These are phyloP conservation scores for Asbolus verrucosus DNA, from an alignment of 1,140 invertebrate species.

Conservation along the genomic window DNA sequence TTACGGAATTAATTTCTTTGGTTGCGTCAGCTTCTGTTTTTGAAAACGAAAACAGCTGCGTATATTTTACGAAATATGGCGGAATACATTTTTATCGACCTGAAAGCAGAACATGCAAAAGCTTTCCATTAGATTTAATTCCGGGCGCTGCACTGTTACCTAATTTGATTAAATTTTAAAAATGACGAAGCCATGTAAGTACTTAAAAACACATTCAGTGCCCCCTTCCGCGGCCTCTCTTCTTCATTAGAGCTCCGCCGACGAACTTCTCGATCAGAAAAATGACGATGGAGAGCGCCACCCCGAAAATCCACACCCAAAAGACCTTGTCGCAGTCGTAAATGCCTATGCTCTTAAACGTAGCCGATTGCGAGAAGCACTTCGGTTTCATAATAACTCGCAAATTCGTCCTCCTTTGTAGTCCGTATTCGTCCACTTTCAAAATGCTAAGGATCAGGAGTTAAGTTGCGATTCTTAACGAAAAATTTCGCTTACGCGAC, in stretches of 20 bases:
- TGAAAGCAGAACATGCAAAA: constrained; percentile 7
- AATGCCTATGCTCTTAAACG: constrained; percentile 57
- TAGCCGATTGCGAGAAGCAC: constrained; percentile 52
- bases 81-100: constrained; percentile 9
- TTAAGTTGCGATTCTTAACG: constrained; percentile 15
- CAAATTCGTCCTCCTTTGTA: constrained; percentile 51
- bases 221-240: neutral
- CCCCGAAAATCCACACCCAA: constrained; percentile 50
- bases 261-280: neutral
- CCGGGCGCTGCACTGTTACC: neutral
- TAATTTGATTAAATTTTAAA: constrained; percentile 18
- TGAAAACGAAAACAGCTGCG: too few relatives aligned
- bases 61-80: neutral
- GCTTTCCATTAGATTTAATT: constrained; percentile 6
- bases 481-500: constrained; percentile 55
- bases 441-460: constrained; percentile 49
- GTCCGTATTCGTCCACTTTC: constrained; percentile 53
- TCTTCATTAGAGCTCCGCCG: neutral
- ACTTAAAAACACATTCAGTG: neutral
- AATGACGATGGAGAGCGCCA: constrained; percentile 16
- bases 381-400: constrained; percentile 52
- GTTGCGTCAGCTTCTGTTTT: too few relatives aligned
- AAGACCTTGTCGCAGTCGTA: constrained; percentile 55
- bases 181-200: neutral
- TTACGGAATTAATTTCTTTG: too few relatives aligned